These are phyloP conservation scores for Myiopsitta monachus DNA, from an alignment of 2,113 vertebrate species.

Conservation along the genomic window DNA sequence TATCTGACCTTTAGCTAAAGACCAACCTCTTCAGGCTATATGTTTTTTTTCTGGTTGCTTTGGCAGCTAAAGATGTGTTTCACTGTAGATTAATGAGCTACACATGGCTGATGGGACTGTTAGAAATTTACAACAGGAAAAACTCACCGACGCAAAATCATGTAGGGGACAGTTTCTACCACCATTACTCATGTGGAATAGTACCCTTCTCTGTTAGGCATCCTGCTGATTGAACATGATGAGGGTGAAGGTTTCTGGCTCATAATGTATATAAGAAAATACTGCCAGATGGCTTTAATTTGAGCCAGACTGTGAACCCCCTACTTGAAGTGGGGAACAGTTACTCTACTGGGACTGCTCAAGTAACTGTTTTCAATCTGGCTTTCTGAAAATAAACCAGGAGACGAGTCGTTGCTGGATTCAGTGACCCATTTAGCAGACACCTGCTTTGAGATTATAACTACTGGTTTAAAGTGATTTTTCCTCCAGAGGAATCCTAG, in stretches of 20 bases:
- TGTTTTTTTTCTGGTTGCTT: constrained; percentile 33
- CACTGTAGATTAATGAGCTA: constrained; percentile 47
- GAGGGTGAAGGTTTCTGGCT: constrained; percentile 64
- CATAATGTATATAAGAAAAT: constrained; percentile 37
- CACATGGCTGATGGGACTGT: constrained; percentile 52
- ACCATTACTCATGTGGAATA: constrained; percentile 33
- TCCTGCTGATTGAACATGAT: constrained; percentile 68
- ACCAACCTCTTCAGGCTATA: constrained; percentile 29
- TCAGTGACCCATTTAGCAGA: constrained; percentile 17
- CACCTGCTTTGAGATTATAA: constrained; percentile 34
- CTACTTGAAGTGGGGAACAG: constrained; percentile 30
- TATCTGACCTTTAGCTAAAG: constrained; percentile 56
- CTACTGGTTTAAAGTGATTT: background rate
- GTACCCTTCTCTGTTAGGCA: constrained; percentile 55
- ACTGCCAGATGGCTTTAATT: constrained; percentile 60
- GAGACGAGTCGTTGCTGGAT: background rate
- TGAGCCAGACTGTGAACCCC: constrained; percentile 58
- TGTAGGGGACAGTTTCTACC: constrained; percentile 43
- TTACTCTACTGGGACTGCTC: constrained; percentile 46
- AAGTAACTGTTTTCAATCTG: constrained; percentile 48
- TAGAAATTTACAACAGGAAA: constrained; percentile 41
- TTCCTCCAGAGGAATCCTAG: background rate
- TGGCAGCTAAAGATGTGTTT: constrained; percentile 50
- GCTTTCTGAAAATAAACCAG: constrained; percentile 40
- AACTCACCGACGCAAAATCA: background rate